Conservation (phyloP, 1,140 invertebrate genomes). For the silkworm (Bombyx mori) region DNA sequence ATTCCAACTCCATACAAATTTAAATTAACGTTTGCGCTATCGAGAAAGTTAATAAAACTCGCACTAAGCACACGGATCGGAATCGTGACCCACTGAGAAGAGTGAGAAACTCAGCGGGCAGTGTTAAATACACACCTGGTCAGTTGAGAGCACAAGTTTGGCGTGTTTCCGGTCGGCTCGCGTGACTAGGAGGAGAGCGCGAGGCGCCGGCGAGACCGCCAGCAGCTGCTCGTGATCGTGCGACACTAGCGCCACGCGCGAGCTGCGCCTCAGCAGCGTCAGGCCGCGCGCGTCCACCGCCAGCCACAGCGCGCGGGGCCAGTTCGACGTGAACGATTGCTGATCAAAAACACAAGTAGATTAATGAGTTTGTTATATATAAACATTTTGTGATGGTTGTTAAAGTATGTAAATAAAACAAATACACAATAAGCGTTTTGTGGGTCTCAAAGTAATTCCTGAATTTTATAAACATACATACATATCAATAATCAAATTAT, state of each 20-base stretch:
- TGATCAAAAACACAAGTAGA: constrained; percentile 35
- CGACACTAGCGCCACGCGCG: constrained; percentile 88
- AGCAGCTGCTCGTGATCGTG: constrained; percentile 91
- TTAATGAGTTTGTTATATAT: no score
- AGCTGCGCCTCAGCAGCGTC: constrained; percentile 89
- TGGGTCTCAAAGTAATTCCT: no score
- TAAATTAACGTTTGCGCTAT: no score
- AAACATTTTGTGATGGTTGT: no score
- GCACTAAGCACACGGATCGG: not conserved
- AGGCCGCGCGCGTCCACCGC: constrained; percentile 95
- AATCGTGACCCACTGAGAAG: no score
- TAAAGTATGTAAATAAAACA: no score
- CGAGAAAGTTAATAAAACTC: not conserved
- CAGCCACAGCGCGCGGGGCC: constrained; percentile 92
- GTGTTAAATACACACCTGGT: constrained; percentile 74
- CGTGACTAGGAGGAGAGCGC: constrained; percentile 92
- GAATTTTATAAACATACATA: no score
- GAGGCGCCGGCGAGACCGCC: constrained; percentile 89
- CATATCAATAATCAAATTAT: no score
- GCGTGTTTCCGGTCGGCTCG: constrained; percentile 87
- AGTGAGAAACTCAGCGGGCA: no score
- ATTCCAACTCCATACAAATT: no score
- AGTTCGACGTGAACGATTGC: constrained; percentile 97
- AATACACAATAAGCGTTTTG: no score
- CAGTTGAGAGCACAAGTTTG: constrained; percentile 90